Evolutionary conservation across 2,888 invertebrate genomes (phyloP), one percentile per base, ranked within the genome.

Genomic region (Philopedon plagiatum): DNA sequence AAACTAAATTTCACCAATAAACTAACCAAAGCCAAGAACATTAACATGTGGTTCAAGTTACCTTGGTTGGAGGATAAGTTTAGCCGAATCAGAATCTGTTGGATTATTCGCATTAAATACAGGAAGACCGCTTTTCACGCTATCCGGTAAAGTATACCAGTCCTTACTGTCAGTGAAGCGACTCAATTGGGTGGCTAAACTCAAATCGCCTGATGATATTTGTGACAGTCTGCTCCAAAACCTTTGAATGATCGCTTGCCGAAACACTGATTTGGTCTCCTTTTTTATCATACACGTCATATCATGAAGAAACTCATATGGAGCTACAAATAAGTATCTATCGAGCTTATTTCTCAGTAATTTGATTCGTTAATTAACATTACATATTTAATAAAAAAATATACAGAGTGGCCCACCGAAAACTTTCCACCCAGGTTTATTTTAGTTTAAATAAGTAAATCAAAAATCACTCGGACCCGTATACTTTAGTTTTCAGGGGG

Each of bases 301-400:
- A 80, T 94, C 93, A 80, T 93, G 92, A 29, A 93, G 85, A 84
- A 93, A 92, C 79, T 93, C 92, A 80, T 93, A 92, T 0, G 90
- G 90, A 29, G 91, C 91, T 87, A 79, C 41, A 84, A 71, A 70
- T n/a, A n/a, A n/a, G n/a, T n/a, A n/a, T n/a, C n/a, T n/a, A n/a
- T n/a, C n/a, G n/a, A n/a, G n/a, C n/a, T n/a, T n/a, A n/a, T n/a
- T n/a, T n/a, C n/a, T n/a, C n/a, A n/a, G n/a, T n/a, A n/a, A n/a
- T n/a, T n/a, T n/a, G n/a, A n/a, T n/a, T n/a, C n/a, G n/a, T n/a
- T n/a, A n/a, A n/a, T n/a, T n/a, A n/a, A n/a, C n/a, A n/a, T n/a
- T n/a, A n/a, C n/a, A n/a, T n/a, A n/a, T n/a, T n/a, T n/a, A n/a
- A n/a, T n/a, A n/a, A n/a, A n/a, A n/a, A n/a, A n/a, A n/a, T n/a